A percentile compares a stretch with the other conserved stretches of the same genome.
phyloP scores from a whole-genome alignment of 2,113 vertebrate genomes.

The Petrocephalus zakoni region DNA sequence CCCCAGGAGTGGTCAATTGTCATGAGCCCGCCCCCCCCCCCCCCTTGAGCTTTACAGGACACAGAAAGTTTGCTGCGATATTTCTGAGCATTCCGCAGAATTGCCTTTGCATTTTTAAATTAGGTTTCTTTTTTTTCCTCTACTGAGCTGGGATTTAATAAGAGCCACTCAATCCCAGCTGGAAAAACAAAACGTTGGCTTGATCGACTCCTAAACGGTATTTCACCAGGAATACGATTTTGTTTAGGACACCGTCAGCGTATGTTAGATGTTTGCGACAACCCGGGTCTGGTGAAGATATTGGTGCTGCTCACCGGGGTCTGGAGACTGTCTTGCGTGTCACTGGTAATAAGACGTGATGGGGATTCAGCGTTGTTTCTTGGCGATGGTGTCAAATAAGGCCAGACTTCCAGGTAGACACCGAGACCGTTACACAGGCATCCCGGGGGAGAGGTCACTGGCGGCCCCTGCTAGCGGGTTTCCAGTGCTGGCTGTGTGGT shows the following conservation, averaged over 20 bases:
- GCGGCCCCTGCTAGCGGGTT: background rate
- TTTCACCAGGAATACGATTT: constrained; percentile 57
- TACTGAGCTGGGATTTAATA: background rate
- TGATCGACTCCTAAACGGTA: background rate
- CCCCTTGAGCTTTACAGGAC: background rate
- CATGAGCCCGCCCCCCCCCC: background rate
- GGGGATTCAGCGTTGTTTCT: constrained; percentile 65
- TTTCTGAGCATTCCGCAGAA: background rate
- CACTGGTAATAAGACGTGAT: constrained; percentile 59
- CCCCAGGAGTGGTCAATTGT: background rate
- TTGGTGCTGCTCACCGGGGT: constrained; percentile 54
- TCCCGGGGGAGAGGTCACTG: constrained; percentile 20
- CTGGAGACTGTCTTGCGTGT: constrained; percentile 24
- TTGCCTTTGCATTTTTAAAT: constrained; percentile 1
- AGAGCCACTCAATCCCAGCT: background rate
- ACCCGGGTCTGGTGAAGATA: constrained; percentile 51
- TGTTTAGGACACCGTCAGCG: constrained; percentile 33
- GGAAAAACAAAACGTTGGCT: background rate
- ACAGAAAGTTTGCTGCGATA: background rate
- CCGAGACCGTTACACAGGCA: constrained; percentile 36
- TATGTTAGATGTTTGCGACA: constrained; percentile 57
- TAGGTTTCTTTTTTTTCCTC: background rate
- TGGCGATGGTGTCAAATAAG: constrained; percentile 61
- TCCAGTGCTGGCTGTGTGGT: constrained; percentile 29
- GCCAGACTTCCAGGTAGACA: constrained; percentile 49